phyloP scores from a whole-genome alignment of 2,888 invertebrate species.

The Tetranychus truncatus region DNA sequence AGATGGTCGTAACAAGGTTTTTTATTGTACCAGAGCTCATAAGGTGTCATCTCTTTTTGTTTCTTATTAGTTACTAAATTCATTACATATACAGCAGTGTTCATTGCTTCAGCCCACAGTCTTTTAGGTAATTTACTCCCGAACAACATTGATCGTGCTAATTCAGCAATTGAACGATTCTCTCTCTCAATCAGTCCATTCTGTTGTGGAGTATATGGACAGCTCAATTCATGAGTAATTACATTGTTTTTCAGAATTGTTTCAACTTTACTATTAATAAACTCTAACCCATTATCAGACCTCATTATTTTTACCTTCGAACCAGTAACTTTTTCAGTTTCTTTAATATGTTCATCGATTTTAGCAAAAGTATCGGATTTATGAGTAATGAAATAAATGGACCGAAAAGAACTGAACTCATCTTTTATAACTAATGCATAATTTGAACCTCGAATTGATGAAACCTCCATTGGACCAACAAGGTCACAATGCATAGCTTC shows the following conservation, averaged over 20 bases:
- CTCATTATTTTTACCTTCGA: too few species aligned
- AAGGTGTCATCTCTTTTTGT: not conserved
- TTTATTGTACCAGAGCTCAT: not conserved
- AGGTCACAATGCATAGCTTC: constrained; percentile 9
- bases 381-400: too few species aligned
- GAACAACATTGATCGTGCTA: not conserved
- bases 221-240: too few species aligned
- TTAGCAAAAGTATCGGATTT: too few species aligned
- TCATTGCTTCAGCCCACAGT: constrained; percentile 10
- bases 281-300: too few species aligned
- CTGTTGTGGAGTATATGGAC: too few species aligned
- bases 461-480: constrained; percentile 13
- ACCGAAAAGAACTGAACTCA: not conserved
- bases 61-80: not conserved
- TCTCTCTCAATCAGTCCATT: too few species aligned
- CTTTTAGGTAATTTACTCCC: not conserved
- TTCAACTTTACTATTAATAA: too few species aligned
- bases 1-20: not conserved
- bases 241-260: too few species aligned
- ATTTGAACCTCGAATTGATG: not conserved
- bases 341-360: too few species aligned
- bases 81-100: constrained; percentile 6
- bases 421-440: constrained; percentile 13
- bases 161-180: too few species aligned
- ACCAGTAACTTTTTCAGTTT: too few species aligned